Base-by-base conservation (phyloP, 2,888 invertebrate genomes). In the Ceramica pisi region DNA sequence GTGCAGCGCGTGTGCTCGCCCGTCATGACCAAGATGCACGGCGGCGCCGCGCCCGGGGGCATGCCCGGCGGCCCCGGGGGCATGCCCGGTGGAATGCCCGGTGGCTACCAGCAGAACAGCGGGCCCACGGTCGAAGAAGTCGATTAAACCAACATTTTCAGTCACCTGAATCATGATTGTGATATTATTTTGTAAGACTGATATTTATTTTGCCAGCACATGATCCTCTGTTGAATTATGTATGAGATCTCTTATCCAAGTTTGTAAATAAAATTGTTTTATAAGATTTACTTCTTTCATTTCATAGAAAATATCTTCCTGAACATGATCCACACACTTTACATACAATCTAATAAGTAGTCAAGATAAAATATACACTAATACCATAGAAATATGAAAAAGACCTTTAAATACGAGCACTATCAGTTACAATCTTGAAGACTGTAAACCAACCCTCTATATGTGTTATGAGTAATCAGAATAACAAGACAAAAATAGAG, bases 1-100 rank as follows among this genome's bases (percentile, higher is more conserved):
- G 62, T 97, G 62, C 97, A 97, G 86, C 92, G 94, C 60, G 92
- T 94, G 1, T 97, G 97, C 88, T 96, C 90, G 88, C 97, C 96
- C 0, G 86, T 97, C 64, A 97, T 97, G 97, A 95, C 92, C 78
- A 97, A 97, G 86, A 86, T 97, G 84, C 96, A 97, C 80, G 97
- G 97, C 57, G 95, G 23, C 14, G 41, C 5, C 41, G 14, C 5
- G 14, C 41, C 41, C 14, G 41, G 41, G 14, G 41, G 41, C 41
- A 41, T 41, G 41, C 41, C 66, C 12, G 81, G 82, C n/a, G 83
- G 80, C 1, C 41, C 41, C 14, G 41, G 41, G 14, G 41, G 41
- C 41, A 41, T 41, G n/a, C 38, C 61, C 3, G 48, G 65, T 1
- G 64, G 64, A 0, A 70, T 53, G 63, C 64, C 66, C 12, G 81